Conservation (phyloP, 1,140 invertebrate species). For the Drosophila takahashii region DNA sequence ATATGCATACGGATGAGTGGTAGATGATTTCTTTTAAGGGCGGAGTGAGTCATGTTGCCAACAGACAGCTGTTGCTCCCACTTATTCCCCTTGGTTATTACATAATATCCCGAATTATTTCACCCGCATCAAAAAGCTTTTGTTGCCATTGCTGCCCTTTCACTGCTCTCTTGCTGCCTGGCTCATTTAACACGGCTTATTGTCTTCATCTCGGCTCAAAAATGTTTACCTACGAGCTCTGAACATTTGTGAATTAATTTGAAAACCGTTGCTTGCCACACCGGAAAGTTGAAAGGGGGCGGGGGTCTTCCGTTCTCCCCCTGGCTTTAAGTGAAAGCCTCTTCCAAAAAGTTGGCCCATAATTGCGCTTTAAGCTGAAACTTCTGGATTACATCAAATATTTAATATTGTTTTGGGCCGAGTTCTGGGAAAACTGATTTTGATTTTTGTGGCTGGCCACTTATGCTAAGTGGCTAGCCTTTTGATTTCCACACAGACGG, state of each 20-base stretch:
- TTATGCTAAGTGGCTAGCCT: conserved; percentile 40
- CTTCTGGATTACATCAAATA: conserved; percentile 62
- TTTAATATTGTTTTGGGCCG: conserved; percentile 15
- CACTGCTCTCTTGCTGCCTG: conserved; percentile 31
- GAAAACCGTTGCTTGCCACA: conserved; percentile 36
- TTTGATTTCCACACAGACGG: conserved; percentile 36
- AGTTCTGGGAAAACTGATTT: conserved; percentile 14
- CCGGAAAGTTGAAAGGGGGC: conserved; percentile 12
- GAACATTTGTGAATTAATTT: conserved; percentile 54
- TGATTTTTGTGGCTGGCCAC: conserved; percentile 19
- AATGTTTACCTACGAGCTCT: conserved; percentile 23
- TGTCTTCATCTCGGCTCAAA: conserved; percentile 47
- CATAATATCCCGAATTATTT: conserved; percentile 49
- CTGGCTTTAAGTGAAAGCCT: conserved; percentile 27
- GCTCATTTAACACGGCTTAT: conserved; percentile 52
- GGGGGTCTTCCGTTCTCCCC: conserved; percentile 23
- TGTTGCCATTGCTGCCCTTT: conserved; percentile 33
- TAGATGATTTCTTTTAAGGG: not conserved
- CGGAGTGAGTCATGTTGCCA: conserved; percentile 27
- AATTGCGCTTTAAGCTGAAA: conserved; percentile 31
- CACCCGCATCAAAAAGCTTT: conserved; percentile 45
- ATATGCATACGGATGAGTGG: conserved; percentile 26
- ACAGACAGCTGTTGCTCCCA: conserved; percentile 14
- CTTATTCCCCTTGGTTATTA: conserved; percentile 14
- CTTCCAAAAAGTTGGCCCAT: conserved; percentile 12